These are phyloP conservation scores for Bimastos eiseni DNA, from an alignment of 2,888 invertebrate species.

Conservation along the genomic window DNA sequence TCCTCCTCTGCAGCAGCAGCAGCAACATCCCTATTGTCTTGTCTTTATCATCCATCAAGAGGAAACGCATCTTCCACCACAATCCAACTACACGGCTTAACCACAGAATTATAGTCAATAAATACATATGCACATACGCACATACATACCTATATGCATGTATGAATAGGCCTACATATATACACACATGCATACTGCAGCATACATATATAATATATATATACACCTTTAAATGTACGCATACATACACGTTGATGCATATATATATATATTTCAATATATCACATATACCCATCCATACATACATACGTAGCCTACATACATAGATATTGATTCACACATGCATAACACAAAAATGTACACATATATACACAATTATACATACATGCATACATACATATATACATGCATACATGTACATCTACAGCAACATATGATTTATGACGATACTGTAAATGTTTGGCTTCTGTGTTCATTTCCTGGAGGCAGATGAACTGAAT, in stretches of 20 bases:
- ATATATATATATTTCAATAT: conserved; percentile 19
- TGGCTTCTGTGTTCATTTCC: too few species aligned
- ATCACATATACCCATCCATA: conserved; percentile 33
- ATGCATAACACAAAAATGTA: conserved; percentile 22
- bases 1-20: too few species aligned
- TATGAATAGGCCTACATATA: conserved; percentile 29
- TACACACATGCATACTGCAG: conserved; percentile 27
- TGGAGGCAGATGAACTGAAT: too few species aligned
- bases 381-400: conserved; percentile 20
- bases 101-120: too few species aligned
- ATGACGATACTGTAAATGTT: not conserved
- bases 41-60: too few species aligned
- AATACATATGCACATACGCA: too few species aligned
- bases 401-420: conserved; percentile 23
- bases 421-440: too few species aligned
- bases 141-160: conserved; percentile 16
- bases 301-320: conserved; percentile 24
- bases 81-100: too few species aligned
- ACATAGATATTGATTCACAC: too few species aligned
- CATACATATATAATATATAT: too few species aligned
- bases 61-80: too few species aligned
- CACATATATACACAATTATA: conserved; percentile 31
- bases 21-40: too few species aligned
- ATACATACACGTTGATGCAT: conserved; percentile 21
- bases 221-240: conserved; percentile 26